Percentiles rank a stretch among this genome's conserved stretches.
phyloP scores from a whole-genome alignment of 2,797 vertebrate species.

The Sebastes steindachneri region DNA sequence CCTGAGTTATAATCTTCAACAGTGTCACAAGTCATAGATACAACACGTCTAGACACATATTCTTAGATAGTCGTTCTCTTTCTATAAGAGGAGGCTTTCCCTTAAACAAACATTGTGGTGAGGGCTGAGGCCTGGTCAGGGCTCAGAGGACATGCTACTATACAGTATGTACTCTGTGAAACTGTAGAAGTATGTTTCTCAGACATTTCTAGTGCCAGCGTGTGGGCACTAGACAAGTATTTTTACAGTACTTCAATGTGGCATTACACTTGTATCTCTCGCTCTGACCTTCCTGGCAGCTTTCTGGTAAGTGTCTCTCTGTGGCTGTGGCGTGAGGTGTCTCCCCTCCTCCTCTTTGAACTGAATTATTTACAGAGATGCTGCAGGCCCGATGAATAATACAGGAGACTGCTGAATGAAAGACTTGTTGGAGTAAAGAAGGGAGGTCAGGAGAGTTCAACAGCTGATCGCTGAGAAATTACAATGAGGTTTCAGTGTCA shows the following conservation, averaged over 20 bases:
- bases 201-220: background rate
- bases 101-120: conserved; percentile 14
- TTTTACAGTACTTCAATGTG: background rate
- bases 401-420: conserved; percentile 3
- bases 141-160: background rate
- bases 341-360: background rate
- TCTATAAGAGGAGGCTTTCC: background rate
- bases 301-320: background rate
- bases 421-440: conserved; percentile 2
- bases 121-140: background rate
- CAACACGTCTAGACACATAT: conserved; percentile 4
- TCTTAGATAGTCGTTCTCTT: background rate
- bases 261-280: background rate
- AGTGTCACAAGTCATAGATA: conserved; percentile 4
- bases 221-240: background rate
- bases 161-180: background rate
- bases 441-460: conserved; percentile 3
- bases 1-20: conserved; percentile 2
- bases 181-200: background rate
- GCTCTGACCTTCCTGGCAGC: background rate
- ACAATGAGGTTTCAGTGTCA: background rate
- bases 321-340: background rate
- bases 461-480: background rate
- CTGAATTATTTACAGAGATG: conserved; percentile 62
- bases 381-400: conserved; percentile 49